Conservation (phyloP, 2,113 vertebrate genomes). For the Beaufortia kweichowensis region DNA sequence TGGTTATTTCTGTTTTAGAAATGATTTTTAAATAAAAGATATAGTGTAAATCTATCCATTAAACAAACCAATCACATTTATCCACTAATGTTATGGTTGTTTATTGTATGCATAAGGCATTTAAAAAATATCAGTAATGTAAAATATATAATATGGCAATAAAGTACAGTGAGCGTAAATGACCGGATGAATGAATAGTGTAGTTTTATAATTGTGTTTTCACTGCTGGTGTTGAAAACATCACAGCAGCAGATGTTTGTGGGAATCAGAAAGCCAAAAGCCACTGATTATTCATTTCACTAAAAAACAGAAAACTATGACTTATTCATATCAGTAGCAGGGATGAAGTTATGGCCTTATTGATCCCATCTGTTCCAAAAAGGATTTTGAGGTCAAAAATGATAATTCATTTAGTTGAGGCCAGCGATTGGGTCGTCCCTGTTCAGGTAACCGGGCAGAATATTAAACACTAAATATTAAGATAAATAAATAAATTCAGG, state of each 20-base stretch:
- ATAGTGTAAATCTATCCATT: too few relatives aligned
- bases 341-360: constrained; percentile 16
- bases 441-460: constrained; percentile 6
- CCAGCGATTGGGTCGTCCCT: background rate
- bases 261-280: constrained; percentile 27
- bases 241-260: constrained; percentile 40
- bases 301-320: constrained; percentile 36
- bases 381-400: constrained; percentile 19
- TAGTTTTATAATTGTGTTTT: background rate
- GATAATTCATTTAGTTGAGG: background rate
- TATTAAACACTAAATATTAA: background rate
- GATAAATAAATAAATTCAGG: background rate
- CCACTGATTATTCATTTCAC: constrained; percentile 38
- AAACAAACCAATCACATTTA: too few relatives aligned
- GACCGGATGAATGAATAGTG: too few relatives aligned
- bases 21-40: too few relatives aligned
- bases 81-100: too few relatives aligned
- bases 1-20: too few relatives aligned
- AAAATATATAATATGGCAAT: too few relatives aligned
- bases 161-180: too few relatives aligned
- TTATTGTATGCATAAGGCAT: too few relatives aligned
- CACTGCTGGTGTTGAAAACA: constrained; percentile 10
- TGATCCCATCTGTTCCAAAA: constrained; percentile 21
- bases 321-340: constrained; percentile 29
- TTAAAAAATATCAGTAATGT: background rate